Percentiles rank a stretch among this genome's conserved stretches.
These are phyloP conservation scores for Takifugu flavidus DNA, from an alignment of 2,113 vertebrate species.

Conservation along the genomic window DNA sequence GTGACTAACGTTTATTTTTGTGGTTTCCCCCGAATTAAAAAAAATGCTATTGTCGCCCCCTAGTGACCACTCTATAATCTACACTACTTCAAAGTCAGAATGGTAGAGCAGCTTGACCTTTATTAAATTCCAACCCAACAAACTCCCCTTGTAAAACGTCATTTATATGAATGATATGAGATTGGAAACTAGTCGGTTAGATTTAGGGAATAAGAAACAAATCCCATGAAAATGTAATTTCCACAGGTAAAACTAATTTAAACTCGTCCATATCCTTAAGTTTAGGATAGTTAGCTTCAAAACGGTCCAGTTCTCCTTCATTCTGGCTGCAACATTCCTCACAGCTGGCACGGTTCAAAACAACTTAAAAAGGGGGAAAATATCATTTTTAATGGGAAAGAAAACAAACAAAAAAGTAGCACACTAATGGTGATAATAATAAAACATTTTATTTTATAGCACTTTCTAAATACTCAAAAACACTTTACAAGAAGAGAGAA, in stretches of 20 bases:
- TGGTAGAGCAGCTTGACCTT: too few species aligned
- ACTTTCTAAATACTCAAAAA: conserved; percentile 77
- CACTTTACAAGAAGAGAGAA: conserved; percentile 73
- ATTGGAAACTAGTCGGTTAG: too few species aligned
- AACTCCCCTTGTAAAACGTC: too few species aligned
- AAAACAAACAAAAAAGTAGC: conserved; percentile 11
- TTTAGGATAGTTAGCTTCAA: background rate
- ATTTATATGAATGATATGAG: too few species aligned
- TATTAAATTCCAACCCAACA: background rate
- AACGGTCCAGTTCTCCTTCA: background rate
- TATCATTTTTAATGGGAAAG: background rate
- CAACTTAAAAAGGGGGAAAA: too few species aligned
- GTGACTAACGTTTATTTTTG: too few species aligned
- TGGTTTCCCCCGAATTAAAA: too few species aligned
- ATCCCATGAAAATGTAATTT: too few species aligned
- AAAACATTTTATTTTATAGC: conserved; percentile 78
- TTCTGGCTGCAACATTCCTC: background rate
- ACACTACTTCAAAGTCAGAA: background rate
- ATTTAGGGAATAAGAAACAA: too few species aligned
- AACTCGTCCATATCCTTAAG: too few species aligned
- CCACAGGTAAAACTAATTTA: too few species aligned
- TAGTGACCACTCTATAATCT: background rate
- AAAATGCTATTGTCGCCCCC: background rate
- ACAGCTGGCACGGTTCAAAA: background rate
- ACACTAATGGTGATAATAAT: conserved; percentile 63